These are phyloP conservation scores for Climacteris rufus DNA, from an alignment of 2,113 vertebrate genomes.

Conservation along the genomic window DNA sequence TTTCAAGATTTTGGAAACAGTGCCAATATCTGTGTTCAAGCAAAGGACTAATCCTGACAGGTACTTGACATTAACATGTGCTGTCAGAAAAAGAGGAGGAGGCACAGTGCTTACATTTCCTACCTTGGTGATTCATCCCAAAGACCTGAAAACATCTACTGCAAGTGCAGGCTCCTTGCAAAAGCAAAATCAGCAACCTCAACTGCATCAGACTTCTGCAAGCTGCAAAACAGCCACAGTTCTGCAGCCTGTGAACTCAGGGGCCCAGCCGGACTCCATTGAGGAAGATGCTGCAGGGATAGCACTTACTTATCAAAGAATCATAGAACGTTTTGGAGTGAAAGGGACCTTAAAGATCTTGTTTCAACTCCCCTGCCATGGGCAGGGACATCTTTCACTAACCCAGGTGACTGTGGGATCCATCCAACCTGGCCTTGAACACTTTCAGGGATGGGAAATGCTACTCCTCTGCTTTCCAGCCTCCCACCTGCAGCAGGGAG, in stretches of 20 bases:
- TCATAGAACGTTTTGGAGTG: not conserved
- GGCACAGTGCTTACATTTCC: not conserved
- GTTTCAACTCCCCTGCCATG: not conserved
- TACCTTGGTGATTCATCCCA: not conserved
- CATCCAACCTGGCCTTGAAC: not conserved
- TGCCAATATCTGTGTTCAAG: not conserved
- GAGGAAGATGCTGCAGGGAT: not conserved
- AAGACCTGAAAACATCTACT: not conserved
- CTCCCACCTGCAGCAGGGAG: not conserved
- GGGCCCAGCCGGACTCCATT: not conserved
- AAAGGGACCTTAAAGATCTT: not conserved
- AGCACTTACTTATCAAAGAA: not conserved
- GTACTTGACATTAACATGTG: not conserved
- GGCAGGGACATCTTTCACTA: not conserved
- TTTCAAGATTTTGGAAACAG: not conserved
- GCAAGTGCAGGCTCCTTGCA: not conserved
- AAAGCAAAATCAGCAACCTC: not conserved
- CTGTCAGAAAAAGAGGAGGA: not conserved
- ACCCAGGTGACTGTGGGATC: not conserved
- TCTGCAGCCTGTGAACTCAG: not conserved
- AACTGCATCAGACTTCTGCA: not conserved
- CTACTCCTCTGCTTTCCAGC: not conserved
- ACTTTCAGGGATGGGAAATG: not conserved
- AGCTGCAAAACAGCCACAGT: not conserved
- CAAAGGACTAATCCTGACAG: not conserved